These are phyloP conservation scores for Aphelinus atriplicis DNA, from an alignment of 1,140 invertebrate genomes.

Conservation along the genomic window DNA sequence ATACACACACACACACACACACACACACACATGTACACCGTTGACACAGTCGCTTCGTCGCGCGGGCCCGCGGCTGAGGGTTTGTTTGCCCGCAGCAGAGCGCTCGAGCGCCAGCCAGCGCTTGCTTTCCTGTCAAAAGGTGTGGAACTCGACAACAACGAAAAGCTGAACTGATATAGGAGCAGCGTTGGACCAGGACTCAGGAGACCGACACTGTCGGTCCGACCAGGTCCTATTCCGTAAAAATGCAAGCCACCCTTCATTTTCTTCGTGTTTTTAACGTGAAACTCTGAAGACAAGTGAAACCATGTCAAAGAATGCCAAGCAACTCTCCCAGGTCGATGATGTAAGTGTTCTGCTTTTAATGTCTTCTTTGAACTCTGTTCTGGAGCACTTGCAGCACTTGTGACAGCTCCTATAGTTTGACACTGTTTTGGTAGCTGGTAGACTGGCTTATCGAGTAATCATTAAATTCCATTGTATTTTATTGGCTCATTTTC, in stretches of 20 bases:
- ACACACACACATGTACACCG: background rate
- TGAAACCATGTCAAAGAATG: slow-evolving; percentile 42
- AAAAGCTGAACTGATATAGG: background rate
- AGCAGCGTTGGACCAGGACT: background rate
- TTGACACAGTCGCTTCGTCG: too few relatives aligned
- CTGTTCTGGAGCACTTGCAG: background rate
- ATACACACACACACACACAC: background rate
- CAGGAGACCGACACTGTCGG: background rate
- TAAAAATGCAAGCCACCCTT: background rate
- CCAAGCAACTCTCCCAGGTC: slow-evolving; percentile 36
- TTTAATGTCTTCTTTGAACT: background rate
- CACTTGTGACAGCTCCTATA: too few relatives aligned
- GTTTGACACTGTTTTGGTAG: too few relatives aligned
- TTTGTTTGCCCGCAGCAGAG: too few relatives aligned
- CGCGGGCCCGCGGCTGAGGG: too few relatives aligned
- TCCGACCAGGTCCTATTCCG: background rate
- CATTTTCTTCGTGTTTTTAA: slow-evolving; percentile 13
- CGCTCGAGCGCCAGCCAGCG: too few relatives aligned
- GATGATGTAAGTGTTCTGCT: slow-evolving; percentile 46
- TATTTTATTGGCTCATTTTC: too few relatives aligned
- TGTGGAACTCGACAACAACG: background rate
- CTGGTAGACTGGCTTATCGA: too few relatives aligned
- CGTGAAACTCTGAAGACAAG: background rate
- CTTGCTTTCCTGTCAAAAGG: background rate
- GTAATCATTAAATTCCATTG: too few relatives aligned